Evolutionary conservation across 1,140 invertebrate genomes (phyloP).

Genomic region (Meteorus sp.): DNA sequence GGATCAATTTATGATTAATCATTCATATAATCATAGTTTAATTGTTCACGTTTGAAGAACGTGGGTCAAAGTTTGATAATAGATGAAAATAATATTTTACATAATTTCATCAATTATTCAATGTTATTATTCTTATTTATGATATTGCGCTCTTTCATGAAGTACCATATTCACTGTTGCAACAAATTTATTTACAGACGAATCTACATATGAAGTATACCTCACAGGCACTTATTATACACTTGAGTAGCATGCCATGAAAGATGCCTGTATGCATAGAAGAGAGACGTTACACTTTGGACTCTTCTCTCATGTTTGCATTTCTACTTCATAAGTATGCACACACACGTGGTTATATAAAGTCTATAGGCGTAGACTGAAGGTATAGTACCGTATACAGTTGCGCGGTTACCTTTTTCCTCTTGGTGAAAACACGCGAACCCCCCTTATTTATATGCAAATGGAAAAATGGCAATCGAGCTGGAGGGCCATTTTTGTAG

Average conservation of each 20-base stretch:
- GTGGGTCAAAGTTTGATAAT: too few relatives aligned
- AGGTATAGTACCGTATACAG: background rate
- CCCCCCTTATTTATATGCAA: constrained; percentile 43
- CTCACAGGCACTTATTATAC: too few relatives aligned
- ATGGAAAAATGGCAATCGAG: constrained; percentile 36
- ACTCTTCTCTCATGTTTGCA: background rate
- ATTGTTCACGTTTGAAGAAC: too few relatives aligned
- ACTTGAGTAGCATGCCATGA: background rate
- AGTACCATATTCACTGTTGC: too few relatives aligned
- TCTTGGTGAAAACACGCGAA: constrained; percentile 17
- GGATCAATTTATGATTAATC: too few relatives aligned
- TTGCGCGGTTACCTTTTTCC: constrained; percentile 1
- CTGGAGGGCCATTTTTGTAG: constrained; percentile 27
- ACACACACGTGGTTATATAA: constrained; percentile 10
- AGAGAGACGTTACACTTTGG: background rate
- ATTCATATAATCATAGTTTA: too few relatives aligned
- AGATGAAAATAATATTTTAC: too few relatives aligned
- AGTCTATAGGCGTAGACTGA: background rate
- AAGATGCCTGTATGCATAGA: background rate
- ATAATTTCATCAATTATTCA: too few relatives aligned
- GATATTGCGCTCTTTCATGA: too few relatives aligned
- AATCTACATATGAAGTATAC: too few relatives aligned
- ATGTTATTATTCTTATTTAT: too few relatives aligned
- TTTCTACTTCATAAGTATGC: constrained; percentile 3
- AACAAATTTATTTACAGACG: too few relatives aligned